Percentiles rank a stretch among this genome's conserved stretches.
These are phyloP conservation scores for Priocnemis perturbator DNA, from an alignment of 2,888 invertebrate species.

Conservation along the genomic window DNA sequence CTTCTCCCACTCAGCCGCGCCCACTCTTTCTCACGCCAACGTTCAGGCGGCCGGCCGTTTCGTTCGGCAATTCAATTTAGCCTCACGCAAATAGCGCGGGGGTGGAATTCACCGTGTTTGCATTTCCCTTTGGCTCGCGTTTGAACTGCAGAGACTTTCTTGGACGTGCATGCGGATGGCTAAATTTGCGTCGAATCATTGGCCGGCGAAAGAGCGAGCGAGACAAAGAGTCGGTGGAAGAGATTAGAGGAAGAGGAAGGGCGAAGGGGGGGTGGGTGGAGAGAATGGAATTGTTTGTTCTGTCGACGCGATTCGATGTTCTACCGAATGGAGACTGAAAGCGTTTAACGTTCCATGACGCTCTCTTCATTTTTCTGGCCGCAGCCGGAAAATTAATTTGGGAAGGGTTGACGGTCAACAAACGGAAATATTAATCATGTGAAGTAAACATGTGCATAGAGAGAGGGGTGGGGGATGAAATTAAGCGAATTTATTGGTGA, in stretches of 20 bases:
- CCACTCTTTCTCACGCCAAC: too few relatives aligned
- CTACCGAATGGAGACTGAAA: slow-evolving; percentile 14
- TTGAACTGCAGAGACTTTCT: slow-evolving; percentile 34
- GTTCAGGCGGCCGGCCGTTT: slow-evolving; percentile 25
- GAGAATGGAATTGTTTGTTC: slow-evolving; percentile 25
- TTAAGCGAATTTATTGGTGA: too few relatives aligned
- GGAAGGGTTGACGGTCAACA: too few relatives aligned
- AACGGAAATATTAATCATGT: too few relatives aligned
- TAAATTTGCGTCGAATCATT: slow-evolving; percentile 33
- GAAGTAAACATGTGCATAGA: too few relatives aligned
- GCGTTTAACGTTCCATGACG: slow-evolving; percentile 6
- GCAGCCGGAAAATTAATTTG: too few relatives aligned
- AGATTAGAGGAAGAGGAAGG: too few relatives aligned
- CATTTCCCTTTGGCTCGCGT: slow-evolving; percentile 43
- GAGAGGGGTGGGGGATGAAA: too few relatives aligned
- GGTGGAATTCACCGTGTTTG: slow-evolving; percentile 38
- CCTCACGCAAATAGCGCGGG: slow-evolving; percentile 41
- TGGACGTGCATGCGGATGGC: slow-evolving; percentile 41
- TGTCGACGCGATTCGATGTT: slow-evolving; percentile 8
- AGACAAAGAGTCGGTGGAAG: background rate
- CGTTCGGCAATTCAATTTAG: slow-evolving; percentile 54
- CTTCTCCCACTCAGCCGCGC: too few relatives aligned
- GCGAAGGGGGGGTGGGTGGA: too few relatives aligned
- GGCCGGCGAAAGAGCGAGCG: background rate
- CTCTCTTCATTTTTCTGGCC: too few relatives aligned